Base-by-base conservation (phyloP, 2,888 invertebrate genomes). In the Caenorhabditis macrosperma region DNA sequence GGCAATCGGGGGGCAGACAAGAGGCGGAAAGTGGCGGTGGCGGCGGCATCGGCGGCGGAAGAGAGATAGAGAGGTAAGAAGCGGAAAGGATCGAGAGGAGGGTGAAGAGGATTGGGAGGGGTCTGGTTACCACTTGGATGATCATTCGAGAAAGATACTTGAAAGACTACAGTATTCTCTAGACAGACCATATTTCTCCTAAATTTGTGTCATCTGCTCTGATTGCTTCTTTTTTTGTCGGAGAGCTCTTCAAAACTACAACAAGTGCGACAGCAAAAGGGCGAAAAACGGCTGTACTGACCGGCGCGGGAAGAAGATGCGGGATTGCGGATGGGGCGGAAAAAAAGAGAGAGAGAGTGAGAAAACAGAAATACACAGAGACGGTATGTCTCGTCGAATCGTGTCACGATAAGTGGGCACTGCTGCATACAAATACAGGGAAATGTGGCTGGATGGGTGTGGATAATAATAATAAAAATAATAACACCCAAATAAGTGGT, bases 21-120 rank as follows among this genome's bases (percentile, higher is more conserved):
- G 71, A 61, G 63, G 71, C 71, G 71, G 71, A 71, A 71, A 71
- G 69, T 69, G 69, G 69, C 38, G 46, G n/a, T n/a, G n/a, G n/a
- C n/a, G n/a, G n/a, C n/a, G n/a, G n/a, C n/a, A n/a, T n/a, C n/a
- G n/a, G 46, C 4, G 26, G 63, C 46, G 71, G 61, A 46, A 50
- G 20, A 35, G 22, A n/a, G n/a, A n/a, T n/a, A n/a, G n/a, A n/a
- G 17, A 22, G 46, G 10, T 20, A 22, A 46, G 46, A 35, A 33
- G 57, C 33, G 67, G 60, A 54, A 52, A 20, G 44, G 22, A 22
- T 26, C 20, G 17, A 38, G n/a, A n/a, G n/a, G n/a, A 33, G 57
- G 69, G 59, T 28, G 50, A 59, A 46, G 30, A 33, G 60, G 50
- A 35, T 50, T 28, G 54, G 35, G 24, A 12, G 5, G 38, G 38